Evolutionary conservation across 2,888 invertebrate species (phyloP).

Genomic region (Drosophila gaucha): DNA sequence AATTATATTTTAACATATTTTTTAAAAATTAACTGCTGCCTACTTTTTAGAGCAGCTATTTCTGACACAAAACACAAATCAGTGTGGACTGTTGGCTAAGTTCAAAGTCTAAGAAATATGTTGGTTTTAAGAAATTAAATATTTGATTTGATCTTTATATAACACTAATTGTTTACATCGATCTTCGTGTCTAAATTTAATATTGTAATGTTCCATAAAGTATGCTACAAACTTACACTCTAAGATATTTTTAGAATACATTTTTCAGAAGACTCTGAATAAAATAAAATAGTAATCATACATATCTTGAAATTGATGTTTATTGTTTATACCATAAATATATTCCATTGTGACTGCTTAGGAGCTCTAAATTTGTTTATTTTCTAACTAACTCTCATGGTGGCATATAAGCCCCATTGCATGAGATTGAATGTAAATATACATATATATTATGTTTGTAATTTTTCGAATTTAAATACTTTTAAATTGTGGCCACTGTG

Average conservation of each 20-base stretch:
- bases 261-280: too few species aligned
- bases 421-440: too few species aligned
- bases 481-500: constrained; percentile 35
- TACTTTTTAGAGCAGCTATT: constrained; percentile 32
- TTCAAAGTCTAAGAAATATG: not conserved
- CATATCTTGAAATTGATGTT: too few species aligned
- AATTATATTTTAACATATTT: too few species aligned
- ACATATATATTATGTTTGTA: not conserved
- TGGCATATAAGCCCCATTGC: too few species aligned
- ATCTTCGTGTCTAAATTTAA: not conserved
- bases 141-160: not conserved
- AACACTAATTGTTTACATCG: not conserved
- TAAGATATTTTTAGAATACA: not conserved
- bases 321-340: too few species aligned
- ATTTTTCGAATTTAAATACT: not conserved
- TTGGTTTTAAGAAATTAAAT: not conserved
- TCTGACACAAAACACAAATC: too few species aligned
- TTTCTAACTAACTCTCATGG: too few species aligned
- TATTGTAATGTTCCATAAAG: constrained; percentile 22
- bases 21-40: constrained; percentile 14
- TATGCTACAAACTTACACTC: constrained; percentile 18
- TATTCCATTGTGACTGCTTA: too few species aligned
- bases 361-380: too few species aligned
- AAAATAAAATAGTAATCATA: too few species aligned
- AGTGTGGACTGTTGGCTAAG: rapidly evolving